A percentile compares a stretch with the other conserved stretches of the same genome.
Conservation (phyloP, 2,113 vertebrate genomes). For the Edolisoma coerulescens region DNA sequence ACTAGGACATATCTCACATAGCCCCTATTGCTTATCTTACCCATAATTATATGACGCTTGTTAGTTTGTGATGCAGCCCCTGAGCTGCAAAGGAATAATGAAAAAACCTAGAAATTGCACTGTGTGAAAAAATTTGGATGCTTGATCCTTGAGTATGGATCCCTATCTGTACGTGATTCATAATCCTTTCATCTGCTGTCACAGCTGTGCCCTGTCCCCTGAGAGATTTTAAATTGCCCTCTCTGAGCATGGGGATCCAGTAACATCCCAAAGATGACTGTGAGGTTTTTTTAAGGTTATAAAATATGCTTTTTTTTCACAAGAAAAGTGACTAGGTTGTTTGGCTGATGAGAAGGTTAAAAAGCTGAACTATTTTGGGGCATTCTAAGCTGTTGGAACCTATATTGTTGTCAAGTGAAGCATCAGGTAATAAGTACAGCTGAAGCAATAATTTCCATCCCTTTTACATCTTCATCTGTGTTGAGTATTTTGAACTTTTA, state of each 20-base stretch:
- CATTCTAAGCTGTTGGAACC: neutral
- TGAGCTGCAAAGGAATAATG: neutral
- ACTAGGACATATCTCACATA: neutral
- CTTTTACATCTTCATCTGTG: neutral
- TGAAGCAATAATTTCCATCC: neutral
- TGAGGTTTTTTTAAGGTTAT: neutral
- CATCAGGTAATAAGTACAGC: neutral
- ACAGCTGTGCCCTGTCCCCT: neutral
- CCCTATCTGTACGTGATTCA: accelerated
- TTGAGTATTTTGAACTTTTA: neutral
- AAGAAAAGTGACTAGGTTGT: neutral
- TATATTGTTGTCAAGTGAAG: neutral
- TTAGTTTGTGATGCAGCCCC: neutral
- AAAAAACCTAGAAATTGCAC: neutral
- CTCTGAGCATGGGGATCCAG: neutral
- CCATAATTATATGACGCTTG: neutral
- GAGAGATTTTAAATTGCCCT: neutral
- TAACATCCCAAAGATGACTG: neutral
- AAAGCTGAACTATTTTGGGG: neutral
- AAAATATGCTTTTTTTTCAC: neutral
- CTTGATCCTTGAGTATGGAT: neutral
- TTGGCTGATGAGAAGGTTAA: neutral
- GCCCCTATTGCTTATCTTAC: neutral
- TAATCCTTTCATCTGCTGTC: neutral
- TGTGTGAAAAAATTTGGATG: neutral